A percentile compares a stretch with the other conserved stretches of the same genome.
Evolutionary conservation across 2,888 invertebrate genomes (phyloP).

Genomic region (Drosophila picticornis): DNA sequence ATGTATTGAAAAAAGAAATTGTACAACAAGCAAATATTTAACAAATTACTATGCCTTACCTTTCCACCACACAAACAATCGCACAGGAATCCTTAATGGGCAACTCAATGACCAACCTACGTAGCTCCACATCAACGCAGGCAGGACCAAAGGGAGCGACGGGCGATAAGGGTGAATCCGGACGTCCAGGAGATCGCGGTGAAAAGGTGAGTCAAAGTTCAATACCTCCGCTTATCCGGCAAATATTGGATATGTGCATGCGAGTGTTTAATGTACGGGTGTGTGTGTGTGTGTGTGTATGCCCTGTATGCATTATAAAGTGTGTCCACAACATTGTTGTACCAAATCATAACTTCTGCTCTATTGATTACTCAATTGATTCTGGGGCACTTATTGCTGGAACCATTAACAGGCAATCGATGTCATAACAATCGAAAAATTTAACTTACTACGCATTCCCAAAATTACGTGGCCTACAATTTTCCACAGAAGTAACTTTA

Average conservation of each 20-base stretch:
- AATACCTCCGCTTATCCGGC: slow-evolving; percentile 35
- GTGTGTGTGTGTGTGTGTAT: slow-evolving; percentile 21
- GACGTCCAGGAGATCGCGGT: slow-evolving; percentile 89
- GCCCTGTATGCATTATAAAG: slow-evolving; percentile 52
- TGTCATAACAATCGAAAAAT: slow-evolving; percentile 2
- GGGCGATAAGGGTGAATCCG: slow-evolving; percentile 88
- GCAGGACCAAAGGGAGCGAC: slow-evolving; percentile 92
- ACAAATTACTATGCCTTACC: slow-evolving; percentile 75
- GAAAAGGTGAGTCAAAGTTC: slow-evolving; percentile 88
- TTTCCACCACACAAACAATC: slow-evolving; percentile 25
- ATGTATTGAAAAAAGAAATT: slow-evolving; percentile 78
- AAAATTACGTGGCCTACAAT: not conserved
- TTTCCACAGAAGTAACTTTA: not conserved
- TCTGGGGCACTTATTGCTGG: slow-evolving; percentile 44
- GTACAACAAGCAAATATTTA: slow-evolving; percentile 81
- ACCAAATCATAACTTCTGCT: slow-evolving; percentile 76
- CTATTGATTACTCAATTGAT: slow-evolving; percentile 83
- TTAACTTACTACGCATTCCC: not conserved
- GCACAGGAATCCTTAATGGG: slow-evolving; percentile 88
- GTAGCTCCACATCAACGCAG: slow-evolving; percentile 88
- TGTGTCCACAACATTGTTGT: slow-evolving; percentile 56
- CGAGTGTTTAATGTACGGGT: not conserved
- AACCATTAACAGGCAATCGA: slow-evolving; percentile 25
- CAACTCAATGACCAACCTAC: slow-evolving; percentile 86
- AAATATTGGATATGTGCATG: slow-evolving; percentile 22